A percentile compares a stretch with the other conserved stretches of the same genome.
Conservation (phyloP, 2,113 vertebrate species). For the Spea bombifrons region DNA sequence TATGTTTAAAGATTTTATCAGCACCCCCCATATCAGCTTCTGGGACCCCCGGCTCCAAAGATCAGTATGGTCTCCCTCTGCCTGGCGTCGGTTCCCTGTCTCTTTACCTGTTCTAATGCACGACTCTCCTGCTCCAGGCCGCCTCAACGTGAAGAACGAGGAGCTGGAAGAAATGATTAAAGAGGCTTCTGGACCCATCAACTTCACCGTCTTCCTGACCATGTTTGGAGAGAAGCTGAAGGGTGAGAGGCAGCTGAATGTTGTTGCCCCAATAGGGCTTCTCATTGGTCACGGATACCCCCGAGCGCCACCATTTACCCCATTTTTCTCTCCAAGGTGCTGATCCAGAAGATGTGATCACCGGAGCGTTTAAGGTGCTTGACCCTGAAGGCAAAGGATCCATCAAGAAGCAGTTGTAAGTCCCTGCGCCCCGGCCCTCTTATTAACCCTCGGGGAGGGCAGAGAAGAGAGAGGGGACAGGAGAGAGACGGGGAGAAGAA, state of each 20-base stretch:
- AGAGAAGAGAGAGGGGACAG: no score
- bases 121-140: conserved; percentile 59
- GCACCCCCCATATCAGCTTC: no score
- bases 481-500: no score
- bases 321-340: conserved; percentile 65
- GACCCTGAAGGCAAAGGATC: conserved; percentile 79
- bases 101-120: no score
- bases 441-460: no score
- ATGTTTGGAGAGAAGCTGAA: conserved; percentile 94
- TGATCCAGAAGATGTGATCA: conserved; percentile 87
- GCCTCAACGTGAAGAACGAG: conserved; percentile 82
- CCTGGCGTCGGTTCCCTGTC: no score
- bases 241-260: conserved; percentile 60
- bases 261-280: no score
- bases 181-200: conserved; percentile 86
- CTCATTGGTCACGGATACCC: no score
- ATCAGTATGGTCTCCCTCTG: no score
- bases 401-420: conserved; percentile 90
- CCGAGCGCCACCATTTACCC: background rate
- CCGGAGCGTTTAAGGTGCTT: conserved; percentile 83
- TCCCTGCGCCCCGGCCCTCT: background rate
- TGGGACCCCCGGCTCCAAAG: no score
- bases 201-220: conserved; percentile 89
- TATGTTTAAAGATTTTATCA: no score
- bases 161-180: conserved; percentile 86